Evolutionary conservation across 2,888 invertebrate genomes (phyloP).

Genomic region (Masnerella sp.): DNA sequence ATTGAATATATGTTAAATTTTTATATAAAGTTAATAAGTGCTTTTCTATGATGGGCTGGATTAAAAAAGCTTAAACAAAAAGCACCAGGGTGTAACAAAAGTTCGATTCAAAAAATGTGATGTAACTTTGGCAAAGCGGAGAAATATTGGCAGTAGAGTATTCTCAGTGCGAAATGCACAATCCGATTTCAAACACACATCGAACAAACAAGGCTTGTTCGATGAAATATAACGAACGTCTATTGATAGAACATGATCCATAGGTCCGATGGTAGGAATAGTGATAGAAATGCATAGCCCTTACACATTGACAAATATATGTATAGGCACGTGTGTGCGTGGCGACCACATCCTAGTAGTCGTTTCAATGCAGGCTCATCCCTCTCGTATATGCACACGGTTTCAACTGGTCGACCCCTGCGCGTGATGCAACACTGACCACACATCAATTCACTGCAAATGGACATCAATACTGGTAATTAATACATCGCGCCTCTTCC

Average conservation of each 20-base stretch:
- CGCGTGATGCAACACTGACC: constrained; percentile 77
- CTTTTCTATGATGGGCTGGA: too few relatives aligned
- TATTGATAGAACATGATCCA: constrained; percentile 57
- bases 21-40: too few relatives aligned
- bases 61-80: too few relatives aligned
- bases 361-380: constrained; percentile 70
- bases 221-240: constrained; percentile 58
- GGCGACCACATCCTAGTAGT: constrained; percentile 55
- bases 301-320: constrained; percentile 46
- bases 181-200: constrained; percentile 52
- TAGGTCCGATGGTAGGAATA: constrained; percentile 48
- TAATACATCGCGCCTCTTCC: constrained; percentile 77
- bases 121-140: constrained; percentile 1
- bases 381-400: constrained; percentile 69
- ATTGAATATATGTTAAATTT: too few relatives aligned
- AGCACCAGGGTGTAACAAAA: constrained; percentile 2
- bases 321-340: constrained; percentile 19
- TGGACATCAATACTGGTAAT: constrained; percentile 78
- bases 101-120: neutral
- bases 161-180: constrained; percentile 46
- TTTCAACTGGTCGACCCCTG: constrained; percentile 75
- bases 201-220: constrained; percentile 45
- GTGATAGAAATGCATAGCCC: constrained; percentile 49
- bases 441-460: constrained; percentile 78
- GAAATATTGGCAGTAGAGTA: constrained; percentile 13